These are phyloP conservation scores for Syngnathoides biaculeatus DNA, from an alignment of 2,113 vertebrate species.

Conservation along the genomic window DNA sequence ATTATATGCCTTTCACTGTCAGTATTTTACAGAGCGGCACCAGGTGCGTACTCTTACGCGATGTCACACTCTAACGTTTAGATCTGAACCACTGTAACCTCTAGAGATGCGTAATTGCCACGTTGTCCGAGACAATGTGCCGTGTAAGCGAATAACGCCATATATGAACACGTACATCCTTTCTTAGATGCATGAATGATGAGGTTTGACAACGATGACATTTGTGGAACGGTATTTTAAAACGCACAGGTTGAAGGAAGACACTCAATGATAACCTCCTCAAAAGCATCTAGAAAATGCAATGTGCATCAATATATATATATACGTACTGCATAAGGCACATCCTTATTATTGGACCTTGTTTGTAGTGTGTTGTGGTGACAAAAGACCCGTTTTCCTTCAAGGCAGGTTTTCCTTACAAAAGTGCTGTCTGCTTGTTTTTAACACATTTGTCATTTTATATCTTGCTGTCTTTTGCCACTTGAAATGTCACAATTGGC, in stretches of 20 bases:
- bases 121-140: constrained; percentile 41
- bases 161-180: constrained; percentile 28
- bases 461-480: too few species aligned
- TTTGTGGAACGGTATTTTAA: not conserved
- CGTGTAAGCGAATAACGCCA: constrained; percentile 14
- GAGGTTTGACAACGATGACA: not conserved
- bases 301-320: too few species aligned
- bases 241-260: not conserved
- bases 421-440: too few species aligned
- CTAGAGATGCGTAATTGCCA: constrained; percentile 26
- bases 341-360: too few species aligned
- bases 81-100: constrained; percentile 25
- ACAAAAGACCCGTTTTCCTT: too few species aligned
- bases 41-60: constrained; percentile 42
- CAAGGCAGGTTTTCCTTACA: too few species aligned
- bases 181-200: constrained; percentile 28
- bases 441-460: too few species aligned
- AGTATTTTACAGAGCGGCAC: constrained; percentile 23
- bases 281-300: too few species aligned
- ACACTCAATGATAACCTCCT: not conserved
- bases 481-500: too few species aligned
- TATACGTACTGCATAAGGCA: too few species aligned
- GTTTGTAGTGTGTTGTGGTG: too few species aligned
- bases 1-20: constrained; percentile 10
- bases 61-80: constrained; percentile 39